These are phyloP conservation scores for Zaprionus lineosus DNA, from an alignment of 2,888 invertebrate genomes.

Conservation along the genomic window DNA sequence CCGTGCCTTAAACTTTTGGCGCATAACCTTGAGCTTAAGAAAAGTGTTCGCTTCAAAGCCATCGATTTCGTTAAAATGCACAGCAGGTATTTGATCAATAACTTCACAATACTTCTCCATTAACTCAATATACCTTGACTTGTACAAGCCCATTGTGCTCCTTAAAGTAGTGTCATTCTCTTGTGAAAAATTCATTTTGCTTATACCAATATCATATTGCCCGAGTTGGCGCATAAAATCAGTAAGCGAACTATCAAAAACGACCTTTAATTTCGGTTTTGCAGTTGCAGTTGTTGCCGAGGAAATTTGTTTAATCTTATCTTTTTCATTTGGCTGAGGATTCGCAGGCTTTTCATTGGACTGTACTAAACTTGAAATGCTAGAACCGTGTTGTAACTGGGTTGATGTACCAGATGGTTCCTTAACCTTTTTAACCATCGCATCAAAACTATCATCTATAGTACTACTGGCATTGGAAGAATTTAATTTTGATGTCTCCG, in stretches of 20 bases:
- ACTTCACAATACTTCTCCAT: slow-evolving; percentile 86
- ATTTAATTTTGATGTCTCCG: background rate
- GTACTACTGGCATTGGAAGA: slow-evolving; percentile 21
- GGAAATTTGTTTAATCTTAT: background rate
- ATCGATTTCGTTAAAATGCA: slow-evolving; percentile 85
- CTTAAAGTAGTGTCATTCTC: slow-evolving; percentile 62
- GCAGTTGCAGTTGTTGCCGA: background rate
- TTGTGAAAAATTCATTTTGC: slow-evolving; percentile 53
- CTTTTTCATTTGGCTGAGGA: background rate
- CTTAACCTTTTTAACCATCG: slow-evolving; percentile 31
- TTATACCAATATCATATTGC: slow-evolving; percentile 62
- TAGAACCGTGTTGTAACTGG: background rate
- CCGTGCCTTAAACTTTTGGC: slow-evolving; percentile 85
- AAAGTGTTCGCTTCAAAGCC: slow-evolving; percentile 85
- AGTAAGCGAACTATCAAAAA: slow-evolving; percentile 72
- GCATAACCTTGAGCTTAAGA: slow-evolving; percentile 84
- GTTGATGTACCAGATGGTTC: background rate
- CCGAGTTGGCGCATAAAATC: slow-evolving; percentile 74
- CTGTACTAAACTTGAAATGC: no score
- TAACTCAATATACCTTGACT: slow-evolving; percentile 85
- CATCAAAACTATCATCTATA: slow-evolving; percentile 43
- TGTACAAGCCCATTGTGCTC: slow-evolving; percentile 78
- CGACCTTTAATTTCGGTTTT: slow-evolving; percentile 67
- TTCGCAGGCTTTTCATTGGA: background rate
- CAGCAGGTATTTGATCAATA: slow-evolving; percentile 86